Evolutionary conservation across 2,888 invertebrate genomes (phyloP).

Genomic region (Drosophila planitibia): DNA sequence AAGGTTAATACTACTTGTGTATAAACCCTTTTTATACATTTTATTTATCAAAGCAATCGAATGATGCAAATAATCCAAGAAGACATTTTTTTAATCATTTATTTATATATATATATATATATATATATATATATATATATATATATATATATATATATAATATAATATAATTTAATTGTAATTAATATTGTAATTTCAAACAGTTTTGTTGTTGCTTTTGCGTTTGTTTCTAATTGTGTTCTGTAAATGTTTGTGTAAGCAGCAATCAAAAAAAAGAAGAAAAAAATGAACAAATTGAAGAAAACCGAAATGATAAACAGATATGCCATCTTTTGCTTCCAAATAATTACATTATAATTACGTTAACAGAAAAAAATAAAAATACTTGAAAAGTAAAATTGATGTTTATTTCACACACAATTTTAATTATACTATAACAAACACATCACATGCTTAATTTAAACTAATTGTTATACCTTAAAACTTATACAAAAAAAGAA

Average conservation of each 20-base stretch:
- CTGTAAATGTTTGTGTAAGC: conserved; percentile 34
- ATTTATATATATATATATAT: conserved; percentile 21
- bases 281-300: conserved; percentile 27
- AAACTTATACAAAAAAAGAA: conserved; percentile 10
- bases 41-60: conserved; percentile 37
- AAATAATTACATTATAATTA: conserved; percentile 72
- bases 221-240: conserved; percentile 38
- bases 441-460: conserved; percentile 36
- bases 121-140: conserved; percentile 4
- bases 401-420: conserved; percentile 63
- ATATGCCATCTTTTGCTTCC: conserved; percentile 75
- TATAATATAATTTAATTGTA: conserved; percentile 7
- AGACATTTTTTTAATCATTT: conserved; percentile 68
- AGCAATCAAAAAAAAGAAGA: conserved; percentile 12
- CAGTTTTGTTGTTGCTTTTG: conserved; percentile 45
- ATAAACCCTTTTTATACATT: conserved; percentile 23
- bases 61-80: conserved; percentile 51
- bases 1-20: conserved; percentile 26
- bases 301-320: conserved; percentile 51
- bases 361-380: conserved; percentile 56
- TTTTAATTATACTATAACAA: conserved; percentile 10
- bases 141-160: conserved; percentile 1
- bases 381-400: conserved; percentile 69
- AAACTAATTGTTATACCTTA: conserved; percentile 30
- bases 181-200: conserved; percentile 45